phyloP scores from a whole-genome alignment of 2,113 vertebrate genomes.

The Lota lota region DNA sequence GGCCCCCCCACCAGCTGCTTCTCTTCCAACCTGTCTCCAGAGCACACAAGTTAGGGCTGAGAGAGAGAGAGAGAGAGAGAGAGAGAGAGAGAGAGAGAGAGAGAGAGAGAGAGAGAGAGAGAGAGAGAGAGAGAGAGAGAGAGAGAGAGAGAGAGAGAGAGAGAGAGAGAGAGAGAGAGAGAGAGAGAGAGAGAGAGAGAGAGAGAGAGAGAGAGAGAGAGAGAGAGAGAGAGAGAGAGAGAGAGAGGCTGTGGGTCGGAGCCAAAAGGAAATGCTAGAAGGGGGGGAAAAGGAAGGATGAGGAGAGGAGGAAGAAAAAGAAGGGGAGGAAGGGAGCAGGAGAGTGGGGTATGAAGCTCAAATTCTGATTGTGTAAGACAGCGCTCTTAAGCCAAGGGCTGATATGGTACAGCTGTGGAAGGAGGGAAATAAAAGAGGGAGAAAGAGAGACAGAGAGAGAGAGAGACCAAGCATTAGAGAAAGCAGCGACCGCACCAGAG shows the following conservation, averaged over 20 bases:
- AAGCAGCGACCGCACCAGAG: background rate
- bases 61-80: constrained; percentile 18
- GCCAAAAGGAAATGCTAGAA: constrained; percentile 56
- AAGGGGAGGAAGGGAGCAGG: constrained; percentile 16
- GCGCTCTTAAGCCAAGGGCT: constrained; percentile 42
- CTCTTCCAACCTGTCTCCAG: background rate
- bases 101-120: background rate
- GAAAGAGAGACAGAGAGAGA: constrained; percentile 16
- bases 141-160: background rate
- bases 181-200: background rate
- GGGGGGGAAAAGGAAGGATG: constrained; percentile 22
- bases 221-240: constrained; percentile 1
- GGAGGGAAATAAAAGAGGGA: constrained; percentile 16
- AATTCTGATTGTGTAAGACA: constrained; percentile 54
- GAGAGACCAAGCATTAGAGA: constrained; percentile 20
- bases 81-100: constrained; percentile 11
- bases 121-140: background rate
- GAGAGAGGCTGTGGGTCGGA: background rate
- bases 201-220: background rate
- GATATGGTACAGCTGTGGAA: constrained; percentile 69
- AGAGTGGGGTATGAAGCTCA: constrained; percentile 32
- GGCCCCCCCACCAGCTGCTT: background rate
- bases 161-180: constrained; percentile 5
- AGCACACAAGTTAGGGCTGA: constrained; percentile 51
- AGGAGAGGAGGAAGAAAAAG: constrained; percentile 14